Percentiles rank a stretch among this genome's conserved stretches.
Conservation (phyloP, 2,888 invertebrate species). For the Allolobophora icterica region DNA sequence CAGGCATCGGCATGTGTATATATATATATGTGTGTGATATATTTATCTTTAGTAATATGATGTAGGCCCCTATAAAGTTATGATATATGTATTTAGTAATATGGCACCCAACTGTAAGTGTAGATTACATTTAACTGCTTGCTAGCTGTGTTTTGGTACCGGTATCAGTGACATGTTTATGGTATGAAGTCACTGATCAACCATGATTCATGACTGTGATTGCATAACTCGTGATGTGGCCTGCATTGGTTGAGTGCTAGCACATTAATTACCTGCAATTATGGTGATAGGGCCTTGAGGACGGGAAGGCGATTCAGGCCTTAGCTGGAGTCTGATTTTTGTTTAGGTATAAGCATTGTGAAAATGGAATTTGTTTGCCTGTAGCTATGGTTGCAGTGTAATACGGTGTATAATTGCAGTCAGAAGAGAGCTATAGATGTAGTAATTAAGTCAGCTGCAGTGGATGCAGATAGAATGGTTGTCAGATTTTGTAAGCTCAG, state of each 20-base stretch:
- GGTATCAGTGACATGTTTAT: background rate
- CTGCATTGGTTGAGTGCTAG: background rate
- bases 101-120: background rate
- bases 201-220: background rate
- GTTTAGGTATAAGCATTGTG: background rate
- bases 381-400: background rate
- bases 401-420: background rate
- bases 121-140: background rate
- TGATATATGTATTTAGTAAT: background rate
- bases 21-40: background rate
- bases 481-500: background rate
- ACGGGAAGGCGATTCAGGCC: background rate
- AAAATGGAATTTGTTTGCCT: background rate
- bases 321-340: background rate
- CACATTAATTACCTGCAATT: background rate
- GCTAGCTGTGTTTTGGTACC: background rate
- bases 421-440: background rate
- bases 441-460: background rate
- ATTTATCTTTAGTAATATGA: too few species aligned
- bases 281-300: background rate
- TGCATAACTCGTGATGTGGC: constrained; percentile 4
- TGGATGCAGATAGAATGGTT: background rate
- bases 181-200: background rate
- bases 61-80: too few species aligned
- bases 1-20: background rate